These are phyloP conservation scores for Agrenia bidenticulata DNA, from an alignment of 2,888 invertebrate species.

Conservation along the genomic window DNA sequence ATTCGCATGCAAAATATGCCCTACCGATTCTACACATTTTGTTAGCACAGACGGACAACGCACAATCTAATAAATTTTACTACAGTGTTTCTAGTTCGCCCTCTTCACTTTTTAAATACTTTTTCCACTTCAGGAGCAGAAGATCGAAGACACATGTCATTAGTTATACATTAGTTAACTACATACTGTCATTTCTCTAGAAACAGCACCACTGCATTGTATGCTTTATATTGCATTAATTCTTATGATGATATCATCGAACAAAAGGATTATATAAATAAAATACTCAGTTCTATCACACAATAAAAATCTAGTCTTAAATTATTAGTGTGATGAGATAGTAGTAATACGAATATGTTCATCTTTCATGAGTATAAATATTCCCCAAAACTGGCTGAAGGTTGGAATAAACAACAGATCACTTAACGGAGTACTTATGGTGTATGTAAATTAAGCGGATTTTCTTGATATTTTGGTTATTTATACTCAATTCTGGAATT, in stretches of 20 bases:
- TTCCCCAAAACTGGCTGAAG: not conserved
- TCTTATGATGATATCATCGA: not conserved
- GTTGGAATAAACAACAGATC: slow-evolving; percentile 9
- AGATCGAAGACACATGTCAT: slow-evolving; percentile 4
- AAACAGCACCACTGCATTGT: slow-evolving; percentile 47
- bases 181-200: slow-evolving; percentile 13
- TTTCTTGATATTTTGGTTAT: not conserved
- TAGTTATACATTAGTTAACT: slow-evolving; percentile 14
- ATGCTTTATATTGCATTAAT: slow-evolving; percentile 41
- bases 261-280: slow-evolving; percentile 5
- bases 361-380: not conserved
- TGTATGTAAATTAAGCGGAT: not conserved
- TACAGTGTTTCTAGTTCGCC: not conserved
- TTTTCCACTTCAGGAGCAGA: slow-evolving; percentile 4
- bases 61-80: not conserved
- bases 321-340: not conserved
- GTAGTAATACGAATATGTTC: not conserved
- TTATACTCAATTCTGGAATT: not conserved
- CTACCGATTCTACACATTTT: slow-evolving; percentile 7
- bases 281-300: slow-evolving; percentile 1
- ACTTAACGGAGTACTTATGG: not conserved
- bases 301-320: not conserved
- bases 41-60: not conserved
- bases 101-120: not conserved
- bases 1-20: not conserved